Conservation (phyloP, 2,797 vertebrate species). For the Channa striata region DNA sequence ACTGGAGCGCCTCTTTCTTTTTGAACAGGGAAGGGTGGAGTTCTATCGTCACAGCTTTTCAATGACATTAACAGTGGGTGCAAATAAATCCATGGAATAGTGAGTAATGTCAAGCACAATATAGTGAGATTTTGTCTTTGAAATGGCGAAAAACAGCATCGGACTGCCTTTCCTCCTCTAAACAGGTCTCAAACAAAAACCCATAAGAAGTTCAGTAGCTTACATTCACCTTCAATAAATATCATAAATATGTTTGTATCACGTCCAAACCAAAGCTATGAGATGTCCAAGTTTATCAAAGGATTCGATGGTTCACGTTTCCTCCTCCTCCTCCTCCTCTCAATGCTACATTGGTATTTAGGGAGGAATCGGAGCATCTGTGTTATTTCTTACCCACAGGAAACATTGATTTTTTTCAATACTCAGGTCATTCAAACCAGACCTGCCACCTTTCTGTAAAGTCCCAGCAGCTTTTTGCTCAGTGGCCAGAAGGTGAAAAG, state of each 20-base stretch:
- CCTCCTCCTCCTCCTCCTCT: slow-evolving; percentile 35
- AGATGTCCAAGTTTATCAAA: slow-evolving; percentile 61
- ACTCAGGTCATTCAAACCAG: slow-evolving; percentile 68
- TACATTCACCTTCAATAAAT: slow-evolving; percentile 91
- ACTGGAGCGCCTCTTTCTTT: slow-evolving; percentile 51
- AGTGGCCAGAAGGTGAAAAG: slow-evolving; percentile 82
- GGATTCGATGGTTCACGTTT: slow-evolving; percentile 66
- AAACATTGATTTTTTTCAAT: slow-evolving; percentile 58
- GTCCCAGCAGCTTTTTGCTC: slow-evolving; percentile 84
- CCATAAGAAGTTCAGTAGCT: slow-evolving; percentile 83
- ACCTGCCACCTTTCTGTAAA: slow-evolving; percentile 64
- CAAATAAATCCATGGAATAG: slow-evolving; percentile 69
- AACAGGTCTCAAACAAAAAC: slow-evolving; percentile 70
- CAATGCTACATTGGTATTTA: slow-evolving; percentile 59
- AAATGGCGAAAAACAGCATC: slow-evolving; percentile 79
- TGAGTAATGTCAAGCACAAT: slow-evolving; percentile 78
- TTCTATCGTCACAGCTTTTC: slow-evolving; percentile 78
- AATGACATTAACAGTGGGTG: slow-evolving; percentile 78
- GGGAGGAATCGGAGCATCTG: slow-evolving; percentile 53
- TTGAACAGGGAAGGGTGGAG: slow-evolving; percentile 53
- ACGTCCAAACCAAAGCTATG: slow-evolving; percentile 67
- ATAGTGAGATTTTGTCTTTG: slow-evolving; percentile 83
- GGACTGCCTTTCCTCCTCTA: slow-evolving; percentile 59
- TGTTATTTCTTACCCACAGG: slow-evolving; percentile 56
- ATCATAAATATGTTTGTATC: slow-evolving; percentile 85